These are phyloP conservation scores for Drosophila birchii DNA, from an alignment of 2,888 invertebrate species.

Conservation along the genomic window DNA sequence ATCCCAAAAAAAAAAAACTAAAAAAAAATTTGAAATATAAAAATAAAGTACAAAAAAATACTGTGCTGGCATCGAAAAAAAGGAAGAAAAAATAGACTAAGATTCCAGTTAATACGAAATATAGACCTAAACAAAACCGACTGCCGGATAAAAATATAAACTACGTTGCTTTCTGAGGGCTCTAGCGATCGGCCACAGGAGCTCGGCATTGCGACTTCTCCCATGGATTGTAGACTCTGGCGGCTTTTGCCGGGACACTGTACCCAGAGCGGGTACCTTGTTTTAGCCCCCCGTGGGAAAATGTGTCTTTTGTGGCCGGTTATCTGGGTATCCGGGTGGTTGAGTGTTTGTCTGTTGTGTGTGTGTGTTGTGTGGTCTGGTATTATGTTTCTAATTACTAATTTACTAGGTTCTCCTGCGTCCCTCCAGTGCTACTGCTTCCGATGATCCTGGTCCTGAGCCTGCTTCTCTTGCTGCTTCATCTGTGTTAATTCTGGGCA, in stretches of 20 bases:
- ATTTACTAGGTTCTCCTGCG: conserved; percentile 53
- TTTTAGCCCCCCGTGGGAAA: conserved; percentile 20
- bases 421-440: conserved; percentile 16
- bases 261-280: conserved; percentile 2
- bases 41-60: conserved; percentile 66
- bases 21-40: conserved; percentile 35
- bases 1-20: conserved; percentile 25
- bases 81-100: conserved; percentile 43
- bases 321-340: conserved; percentile 39
- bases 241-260: conserved; percentile 27
- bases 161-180: conserved; percentile 49
- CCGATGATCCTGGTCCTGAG: conserved; percentile 24
- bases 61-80: conserved; percentile 60
- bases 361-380: conserved; percentile 15
- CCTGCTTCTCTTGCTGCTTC: conserved; percentile 19
- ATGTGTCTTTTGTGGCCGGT: conserved; percentile 46
- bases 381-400: conserved; percentile 35
- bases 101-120: conserved; percentile 44
- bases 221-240: conserved; percentile 54
- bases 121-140: conserved; percentile 27
- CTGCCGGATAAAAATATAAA: conserved; percentile 49
- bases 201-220: conserved; percentile 8
- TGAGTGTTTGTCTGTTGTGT: conserved; percentile 3
- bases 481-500: conserved; percentile 59
- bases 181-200: conserved; percentile 38